Evolutionary conservation across 2,888 invertebrate species (phyloP), one percentile per base, ranked within the genome.

Genomic region (Noctua janthe): DNA sequence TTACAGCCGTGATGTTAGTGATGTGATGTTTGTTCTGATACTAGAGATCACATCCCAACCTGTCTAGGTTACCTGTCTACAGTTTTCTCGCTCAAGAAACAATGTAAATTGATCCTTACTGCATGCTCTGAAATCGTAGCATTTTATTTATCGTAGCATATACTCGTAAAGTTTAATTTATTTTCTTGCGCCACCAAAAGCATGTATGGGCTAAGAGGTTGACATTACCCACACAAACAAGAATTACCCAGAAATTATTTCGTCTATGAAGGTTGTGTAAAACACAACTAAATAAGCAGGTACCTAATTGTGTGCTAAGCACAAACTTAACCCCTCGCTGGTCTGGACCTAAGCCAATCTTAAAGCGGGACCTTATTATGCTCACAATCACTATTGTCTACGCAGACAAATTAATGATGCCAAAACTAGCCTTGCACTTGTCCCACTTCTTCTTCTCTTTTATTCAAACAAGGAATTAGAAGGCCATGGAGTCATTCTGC

Each of bases 331-430:
- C 43, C 54, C 29, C 75, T 51, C 13, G 20, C 71, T 43, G 29
- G 29, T 43, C 43, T 71, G 71, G 54, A 75, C 71, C 54, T 4
- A 43, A 23, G 75, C 54, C 71, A 76, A 76, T 20, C 23, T 43
- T 43, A 43, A 54, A 17, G 15, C 23, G 3, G 29, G 15, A 51
- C 15, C 35, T 64, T 35, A 43, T 6, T 71, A 43, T 54, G 15
- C 10, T 71, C 71, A n/a, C 11, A 70, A 39, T 51, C n/a, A 29
- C 70, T 23, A 43, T 71, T 71, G 29, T 56, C 20, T 71, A 11
- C 0, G 4, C 7, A 20, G 74, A 20, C 0, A 20, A 29, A 29
- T 43, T 51, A 54, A 71, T 71, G 15, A 56, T 29, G 54, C 2
- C 43, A 56, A 15, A 71, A 56, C 10, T 17, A 1, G 29, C 29